A percentile compares a stretch with the other conserved stretches of the same genome.
phyloP scores from a whole-genome alignment of 2,113 vertebrate genomes.

The Isichthys henryi region DNA sequence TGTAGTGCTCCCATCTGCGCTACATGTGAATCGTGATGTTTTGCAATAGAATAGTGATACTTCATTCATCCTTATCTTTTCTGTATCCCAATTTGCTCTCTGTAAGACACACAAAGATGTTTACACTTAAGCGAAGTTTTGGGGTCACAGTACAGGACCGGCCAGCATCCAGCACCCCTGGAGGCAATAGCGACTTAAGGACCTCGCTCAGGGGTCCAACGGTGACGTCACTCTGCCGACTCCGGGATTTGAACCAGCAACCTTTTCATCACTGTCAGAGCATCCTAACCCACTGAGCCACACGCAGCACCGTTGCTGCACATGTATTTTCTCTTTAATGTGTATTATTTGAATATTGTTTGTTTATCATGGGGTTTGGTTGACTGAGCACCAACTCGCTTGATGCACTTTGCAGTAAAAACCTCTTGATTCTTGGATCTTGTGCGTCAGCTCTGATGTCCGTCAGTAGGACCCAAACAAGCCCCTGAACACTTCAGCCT shows the following conservation, averaged over 20 bases:
- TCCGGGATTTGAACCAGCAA: neutral
- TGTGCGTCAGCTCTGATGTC: neutral
- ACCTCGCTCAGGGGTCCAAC: neutral
- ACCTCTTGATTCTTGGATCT: neutral
- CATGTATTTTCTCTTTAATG: neutral
- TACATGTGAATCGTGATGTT: neutral
- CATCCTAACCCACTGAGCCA: neutral
- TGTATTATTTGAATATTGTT: neutral
- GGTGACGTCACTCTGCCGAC: neutral
- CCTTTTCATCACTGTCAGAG: neutral
- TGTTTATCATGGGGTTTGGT: neutral
- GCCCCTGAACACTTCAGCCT: neutral
- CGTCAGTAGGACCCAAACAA: neutral
- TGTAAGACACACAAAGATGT: neutral
- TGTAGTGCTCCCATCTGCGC: neutral
- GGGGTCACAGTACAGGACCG: neutral
- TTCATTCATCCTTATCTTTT: neutral
- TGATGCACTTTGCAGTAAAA: neutral
- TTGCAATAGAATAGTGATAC: neutral
- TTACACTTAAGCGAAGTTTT: neutral
- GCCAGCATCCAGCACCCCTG: neutral
- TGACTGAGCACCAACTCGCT: neutral
- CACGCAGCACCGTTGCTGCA: neutral
- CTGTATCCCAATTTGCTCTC: neutral
- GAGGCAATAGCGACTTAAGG: neutral